A percentile compares a stretch with the other conserved stretches of the same genome.
Conservation (phyloP, 2,888 invertebrate species). For the Phyto melanocephala region DNA sequence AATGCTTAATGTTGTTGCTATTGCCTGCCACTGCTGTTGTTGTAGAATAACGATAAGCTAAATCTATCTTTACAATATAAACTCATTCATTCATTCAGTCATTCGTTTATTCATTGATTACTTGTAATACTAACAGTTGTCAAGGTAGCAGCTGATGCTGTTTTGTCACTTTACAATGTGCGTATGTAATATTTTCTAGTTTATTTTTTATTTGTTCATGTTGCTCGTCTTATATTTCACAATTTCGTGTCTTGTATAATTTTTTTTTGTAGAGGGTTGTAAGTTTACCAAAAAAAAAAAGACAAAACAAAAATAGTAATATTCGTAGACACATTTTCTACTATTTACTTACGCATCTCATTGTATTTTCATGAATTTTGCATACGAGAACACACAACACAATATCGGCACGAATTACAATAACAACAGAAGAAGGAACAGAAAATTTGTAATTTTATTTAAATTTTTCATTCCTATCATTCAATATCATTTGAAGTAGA, state of each 20-base stretch:
- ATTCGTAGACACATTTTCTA: background rate
- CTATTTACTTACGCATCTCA: conserved; percentile 28
- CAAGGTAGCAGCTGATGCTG: conserved; percentile 64
- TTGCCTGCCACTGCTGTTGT: background rate
- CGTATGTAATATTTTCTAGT: conserved; percentile 41
- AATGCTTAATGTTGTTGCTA: background rate
- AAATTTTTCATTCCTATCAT: conserved; percentile 42
- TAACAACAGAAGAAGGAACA: conserved; percentile 10
- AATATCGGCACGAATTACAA: background rate
- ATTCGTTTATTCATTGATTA: conserved; percentile 46
- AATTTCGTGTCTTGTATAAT: background rate
- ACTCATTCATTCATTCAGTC: conserved; percentile 31
- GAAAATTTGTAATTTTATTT: conserved; percentile 52
- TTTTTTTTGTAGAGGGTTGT: conserved; percentile 24
- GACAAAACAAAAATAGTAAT: background rate
- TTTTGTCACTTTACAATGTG: conserved; percentile 9
- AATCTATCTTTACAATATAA: conserved; percentile 30
- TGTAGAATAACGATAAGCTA: conserved; percentile 42
- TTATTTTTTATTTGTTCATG: conserved; percentile 1
- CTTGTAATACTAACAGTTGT: conserved; percentile 44
- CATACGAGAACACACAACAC: conserved; percentile 26
- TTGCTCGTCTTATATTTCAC: background rate
- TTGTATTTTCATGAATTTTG: conserved; percentile 55
- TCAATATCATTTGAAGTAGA: conserved; percentile 22
- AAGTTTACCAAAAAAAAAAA: conserved; percentile 4